phyloP scores from a whole-genome alignment of 2,888 invertebrate genomes.

The Lasioglossum morio region DNA sequence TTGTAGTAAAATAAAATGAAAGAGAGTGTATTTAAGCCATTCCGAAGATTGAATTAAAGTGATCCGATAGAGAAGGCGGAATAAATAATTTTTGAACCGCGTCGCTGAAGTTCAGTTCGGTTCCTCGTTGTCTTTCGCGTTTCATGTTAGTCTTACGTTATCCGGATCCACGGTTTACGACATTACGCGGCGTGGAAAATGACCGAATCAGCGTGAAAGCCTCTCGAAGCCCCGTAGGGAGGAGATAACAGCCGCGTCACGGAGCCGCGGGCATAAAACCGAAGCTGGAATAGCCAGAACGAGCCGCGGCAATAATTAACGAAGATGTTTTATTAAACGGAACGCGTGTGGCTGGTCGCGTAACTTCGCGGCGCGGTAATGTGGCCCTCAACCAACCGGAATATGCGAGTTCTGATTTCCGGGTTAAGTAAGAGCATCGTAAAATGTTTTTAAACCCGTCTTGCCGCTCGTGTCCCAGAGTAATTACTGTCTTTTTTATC shows the following conservation, averaged over 20 bases:
- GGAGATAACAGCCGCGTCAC: conserved; percentile 38
- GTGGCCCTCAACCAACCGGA: background rate
- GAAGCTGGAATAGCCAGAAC: conserved; percentile 31
- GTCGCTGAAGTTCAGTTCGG: background rate
- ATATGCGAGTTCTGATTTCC: conserved; percentile 51
- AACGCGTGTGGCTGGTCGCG: conserved; percentile 29
- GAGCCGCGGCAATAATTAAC: conserved; percentile 52
- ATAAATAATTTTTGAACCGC: background rate
- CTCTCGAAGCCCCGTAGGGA: background rate
- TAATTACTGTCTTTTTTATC: conserved; percentile 65
- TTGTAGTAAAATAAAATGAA: background rate
- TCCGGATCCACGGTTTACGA: conserved; percentile 51
- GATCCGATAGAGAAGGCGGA: background rate
- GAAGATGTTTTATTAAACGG: conserved; percentile 60
- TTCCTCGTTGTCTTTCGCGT: background rate
- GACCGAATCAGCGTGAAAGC: conserved; percentile 54
- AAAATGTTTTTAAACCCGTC: conserved; percentile 65
- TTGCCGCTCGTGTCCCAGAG: conserved; percentile 27
- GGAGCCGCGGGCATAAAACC: conserved; percentile 37
- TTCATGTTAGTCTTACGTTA: conserved; percentile 5
- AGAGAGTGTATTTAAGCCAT: too few relatives aligned
- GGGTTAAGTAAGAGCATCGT: conserved; percentile 70
- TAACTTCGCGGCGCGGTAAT: conserved; percentile 1
- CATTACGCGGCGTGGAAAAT: conserved; percentile 25
- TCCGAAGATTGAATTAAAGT: background rate